Evolutionary conservation across 1,140 invertebrate species (phyloP).

Genomic region (Harlomillsia oculata): DNA sequence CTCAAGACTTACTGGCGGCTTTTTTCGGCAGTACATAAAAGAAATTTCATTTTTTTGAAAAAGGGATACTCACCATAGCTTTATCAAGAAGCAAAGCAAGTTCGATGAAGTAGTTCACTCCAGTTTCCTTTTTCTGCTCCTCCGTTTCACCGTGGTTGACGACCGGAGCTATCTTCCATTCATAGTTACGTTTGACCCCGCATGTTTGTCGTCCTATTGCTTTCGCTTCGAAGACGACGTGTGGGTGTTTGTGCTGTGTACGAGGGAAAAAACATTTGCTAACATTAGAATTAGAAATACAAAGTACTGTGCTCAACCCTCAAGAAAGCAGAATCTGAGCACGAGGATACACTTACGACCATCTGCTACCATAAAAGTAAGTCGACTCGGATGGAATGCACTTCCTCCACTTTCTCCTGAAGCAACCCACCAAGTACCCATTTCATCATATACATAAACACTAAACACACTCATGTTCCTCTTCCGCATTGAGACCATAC

Average conservation of each 20-base stretch:
- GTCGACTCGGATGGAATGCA: too few relatives aligned
- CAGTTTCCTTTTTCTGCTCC: slow-evolving; percentile 46
- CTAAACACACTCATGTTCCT: too few relatives aligned
- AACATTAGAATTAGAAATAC: neutral
- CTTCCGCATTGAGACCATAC: too few relatives aligned
- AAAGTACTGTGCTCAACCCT: neutral
- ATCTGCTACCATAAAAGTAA: too few relatives aligned
- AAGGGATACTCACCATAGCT: slow-evolving; percentile 69
- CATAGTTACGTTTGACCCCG: slow-evolving; percentile 65
- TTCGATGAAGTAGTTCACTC: slow-evolving; percentile 78
- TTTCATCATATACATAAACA: too few relatives aligned
- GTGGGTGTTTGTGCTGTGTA: slow-evolving; percentile 78
- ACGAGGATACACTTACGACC: too few relatives aligned
- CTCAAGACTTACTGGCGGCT: too few relatives aligned
- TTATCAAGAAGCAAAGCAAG: slow-evolving; percentile 84
- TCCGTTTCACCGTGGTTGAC: slow-evolving; percentile 45
- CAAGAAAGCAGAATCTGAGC: too few relatives aligned
- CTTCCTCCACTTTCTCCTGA: too few relatives aligned
- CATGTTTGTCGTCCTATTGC: slow-evolving; percentile 77
- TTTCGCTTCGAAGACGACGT: slow-evolving; percentile 87
- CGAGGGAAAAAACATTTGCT: neutral
- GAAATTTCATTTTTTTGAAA: too few relatives aligned
- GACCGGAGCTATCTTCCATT: slow-evolving; percentile 54
- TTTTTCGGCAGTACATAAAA: too few relatives aligned
- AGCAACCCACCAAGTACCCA: too few relatives aligned